Evolutionary conservation across 1,140 invertebrate species (phyloP).

Genomic region (Drosophila ambigua): DNA sequence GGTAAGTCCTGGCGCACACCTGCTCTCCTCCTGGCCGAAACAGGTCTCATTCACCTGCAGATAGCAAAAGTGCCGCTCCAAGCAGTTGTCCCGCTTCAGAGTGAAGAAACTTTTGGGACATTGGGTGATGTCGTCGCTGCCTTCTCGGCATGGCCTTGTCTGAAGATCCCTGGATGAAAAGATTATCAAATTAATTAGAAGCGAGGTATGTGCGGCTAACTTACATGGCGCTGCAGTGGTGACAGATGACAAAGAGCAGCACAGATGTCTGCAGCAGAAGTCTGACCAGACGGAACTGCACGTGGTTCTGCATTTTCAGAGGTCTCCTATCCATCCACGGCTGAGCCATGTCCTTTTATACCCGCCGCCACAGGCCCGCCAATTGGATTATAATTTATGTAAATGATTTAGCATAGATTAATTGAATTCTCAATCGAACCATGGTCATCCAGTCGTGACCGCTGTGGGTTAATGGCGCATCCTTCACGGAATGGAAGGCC

Average conservation of each 20-base stretch:
- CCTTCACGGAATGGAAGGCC: no score
- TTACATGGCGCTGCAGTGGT: conserved; percentile 28
- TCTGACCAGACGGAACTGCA: conserved; percentile 25
- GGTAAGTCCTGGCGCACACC: conserved; percentile 4
- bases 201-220: background rate
- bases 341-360: conserved; percentile 43
- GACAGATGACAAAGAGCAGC: conserved; percentile 18
- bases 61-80: conserved; percentile 12
- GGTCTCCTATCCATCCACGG: conserved; percentile 4
- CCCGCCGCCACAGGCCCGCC: background rate
- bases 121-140: no score
- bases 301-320: conserved; percentile 35
- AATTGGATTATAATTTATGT: conserved; percentile 49
- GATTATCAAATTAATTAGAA: background rate
- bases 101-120: conserved; percentile 11
- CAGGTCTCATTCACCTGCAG: conserved; percentile 14
- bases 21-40: conserved; percentile 6
- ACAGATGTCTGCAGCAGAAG: conserved; percentile 21
- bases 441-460: conserved; percentile 6
- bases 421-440: conserved; percentile 18
- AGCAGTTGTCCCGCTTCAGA: background rate
- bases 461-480: conserved; percentile 1
- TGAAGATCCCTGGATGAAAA: background rate
- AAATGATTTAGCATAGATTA: conserved; percentile 50
- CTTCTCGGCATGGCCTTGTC: background rate